Evolutionary conservation across 35 echinoderm and acorn worm species (phyloP).

Genomic region (Patiria miniata): DNA sequence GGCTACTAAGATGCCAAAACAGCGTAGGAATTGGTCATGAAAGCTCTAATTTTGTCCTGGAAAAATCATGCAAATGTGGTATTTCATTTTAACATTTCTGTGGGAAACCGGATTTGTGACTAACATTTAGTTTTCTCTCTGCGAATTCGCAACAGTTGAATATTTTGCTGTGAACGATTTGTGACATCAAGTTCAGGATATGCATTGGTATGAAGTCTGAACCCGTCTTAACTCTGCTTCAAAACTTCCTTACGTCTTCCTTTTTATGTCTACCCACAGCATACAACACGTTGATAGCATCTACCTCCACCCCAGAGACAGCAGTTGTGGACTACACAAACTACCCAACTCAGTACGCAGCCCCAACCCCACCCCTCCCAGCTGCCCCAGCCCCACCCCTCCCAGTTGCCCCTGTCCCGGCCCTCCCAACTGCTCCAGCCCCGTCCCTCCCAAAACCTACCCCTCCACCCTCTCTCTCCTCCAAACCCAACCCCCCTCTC

Average conservation of each 20-base stretch:
- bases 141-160: too few species aligned
- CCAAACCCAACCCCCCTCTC: conserved; percentile 45
- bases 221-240: background rate
- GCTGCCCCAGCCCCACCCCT: conserved; percentile 38
- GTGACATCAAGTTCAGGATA: too few species aligned
- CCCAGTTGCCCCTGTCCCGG: conserved; percentile 56
- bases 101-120: too few species aligned
- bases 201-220: background rate
- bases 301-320: background rate
- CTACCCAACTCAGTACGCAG: background rate
- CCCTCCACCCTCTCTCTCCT: background rate
- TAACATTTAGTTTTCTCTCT: too few species aligned
- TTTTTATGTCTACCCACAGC: background rate
- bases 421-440: too few species aligned
- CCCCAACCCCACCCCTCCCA: conserved; percentile 47
- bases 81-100: too few species aligned
- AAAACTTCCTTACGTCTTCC: background rate
- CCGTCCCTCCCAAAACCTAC: conserved; percentile 23
- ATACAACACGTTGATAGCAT: background rate
- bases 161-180: too few species aligned
- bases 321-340: background rate
- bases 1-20: too few species aligned
- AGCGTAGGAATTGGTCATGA: too few species aligned
- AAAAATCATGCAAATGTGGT: too few species aligned
- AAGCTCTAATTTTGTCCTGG: too few species aligned